These are phyloP conservation scores for Adelosebastes latens DNA, from an alignment of 2,797 vertebrate species.

Conservation along the genomic window DNA sequence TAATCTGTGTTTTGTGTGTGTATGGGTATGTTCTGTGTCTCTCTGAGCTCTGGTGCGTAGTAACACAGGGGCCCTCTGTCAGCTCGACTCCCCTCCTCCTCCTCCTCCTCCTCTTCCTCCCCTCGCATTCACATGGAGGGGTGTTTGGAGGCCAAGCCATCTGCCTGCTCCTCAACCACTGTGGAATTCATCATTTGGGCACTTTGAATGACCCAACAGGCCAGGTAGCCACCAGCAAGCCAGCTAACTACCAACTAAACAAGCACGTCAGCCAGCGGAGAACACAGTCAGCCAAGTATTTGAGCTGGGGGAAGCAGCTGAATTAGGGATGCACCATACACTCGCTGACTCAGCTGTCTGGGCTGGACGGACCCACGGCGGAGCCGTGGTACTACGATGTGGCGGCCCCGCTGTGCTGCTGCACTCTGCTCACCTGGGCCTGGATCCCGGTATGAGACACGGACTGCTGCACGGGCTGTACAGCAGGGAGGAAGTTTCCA, in stretches of 20 bases:
- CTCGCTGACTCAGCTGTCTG: no score
- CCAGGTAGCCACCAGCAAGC: constrained; percentile 49
- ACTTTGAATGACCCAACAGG: constrained; percentile 42
- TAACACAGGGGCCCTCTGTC: constrained; percentile 41
- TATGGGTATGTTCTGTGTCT: constrained; percentile 34
- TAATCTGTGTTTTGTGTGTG: constrained; percentile 58
- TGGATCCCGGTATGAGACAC: no score
- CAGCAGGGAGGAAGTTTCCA: no score
- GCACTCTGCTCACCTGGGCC: no score
- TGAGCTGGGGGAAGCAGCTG: constrained; percentile 40
- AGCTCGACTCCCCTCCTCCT: constrained; percentile 5
- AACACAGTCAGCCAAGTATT: constrained; percentile 28
- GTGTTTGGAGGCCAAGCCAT: constrained; percentile 50
- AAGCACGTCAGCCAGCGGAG: constrained; percentile 28
- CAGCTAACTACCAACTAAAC: constrained; percentile 5
- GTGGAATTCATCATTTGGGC: constrained; percentile 40
- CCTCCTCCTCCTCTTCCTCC: constrained; percentile 4
- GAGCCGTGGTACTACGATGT: no score
- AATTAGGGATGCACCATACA: constrained; percentile 11
- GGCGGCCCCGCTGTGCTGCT: rapidly evolving
- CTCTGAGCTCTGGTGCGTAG: constrained; percentile 22
- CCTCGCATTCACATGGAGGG: constrained; percentile 15
- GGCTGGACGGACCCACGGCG: no score
- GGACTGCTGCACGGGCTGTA: no score
- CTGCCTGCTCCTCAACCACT: constrained; percentile 38